Evolutionary conservation across 2,797 vertebrate genomes (phyloP).

Genomic region (Graptemys geographica): DNA sequence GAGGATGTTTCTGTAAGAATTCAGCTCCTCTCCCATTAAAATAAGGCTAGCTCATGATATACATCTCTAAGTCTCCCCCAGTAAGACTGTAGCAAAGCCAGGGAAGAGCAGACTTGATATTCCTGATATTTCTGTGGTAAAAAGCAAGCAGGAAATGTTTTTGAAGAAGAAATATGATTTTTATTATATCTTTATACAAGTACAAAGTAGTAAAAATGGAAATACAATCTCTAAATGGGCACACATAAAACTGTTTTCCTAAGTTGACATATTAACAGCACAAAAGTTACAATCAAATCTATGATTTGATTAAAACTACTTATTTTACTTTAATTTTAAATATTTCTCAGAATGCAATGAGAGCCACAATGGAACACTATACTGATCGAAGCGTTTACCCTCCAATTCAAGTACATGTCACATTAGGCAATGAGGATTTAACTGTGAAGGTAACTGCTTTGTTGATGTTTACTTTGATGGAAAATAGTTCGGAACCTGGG

Average conservation of each 20-base stretch:
- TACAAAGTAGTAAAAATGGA: neutral
- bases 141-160: neutral
- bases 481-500: neutral
- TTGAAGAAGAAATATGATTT: neutral
- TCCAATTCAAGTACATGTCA: constrained; percentile 87
- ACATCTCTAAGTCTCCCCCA: neutral
- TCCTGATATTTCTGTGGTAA: neutral
- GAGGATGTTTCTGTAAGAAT: neutral
- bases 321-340: constrained; percentile 40
- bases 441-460: constrained; percentile 90
- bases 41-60: neutral
- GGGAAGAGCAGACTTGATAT: neutral
- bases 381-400: constrained; percentile 90
- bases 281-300: neutral
- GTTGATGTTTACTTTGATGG: neutral
- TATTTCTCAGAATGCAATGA: constrained; percentile 94
- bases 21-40: neutral
- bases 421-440: constrained; percentile 92
- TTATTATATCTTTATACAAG: neutral
- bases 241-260: neutral
- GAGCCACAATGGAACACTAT: constrained; percentile 95
- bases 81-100: neutral
- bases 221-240: neutral
- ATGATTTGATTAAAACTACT: neutral
- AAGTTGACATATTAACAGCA: neutral